Percentiles rank a stretch among this genome's conserved stretches.
Conservation (phyloP, 2,797 vertebrate species). For the Melopsittacus undulatus region DNA sequence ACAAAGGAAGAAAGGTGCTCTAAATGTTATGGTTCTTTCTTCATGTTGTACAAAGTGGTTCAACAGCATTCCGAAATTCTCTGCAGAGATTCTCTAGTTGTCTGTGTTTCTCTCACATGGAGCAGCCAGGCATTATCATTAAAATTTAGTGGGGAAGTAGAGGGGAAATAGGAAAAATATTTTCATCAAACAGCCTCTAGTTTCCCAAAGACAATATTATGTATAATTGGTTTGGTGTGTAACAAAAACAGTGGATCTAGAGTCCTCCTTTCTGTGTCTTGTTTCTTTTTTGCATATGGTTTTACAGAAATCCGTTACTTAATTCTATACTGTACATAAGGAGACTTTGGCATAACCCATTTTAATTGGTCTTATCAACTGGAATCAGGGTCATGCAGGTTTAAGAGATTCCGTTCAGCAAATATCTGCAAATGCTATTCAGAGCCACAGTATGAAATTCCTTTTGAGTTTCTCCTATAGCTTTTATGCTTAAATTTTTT, state of each 20-base stretch:
- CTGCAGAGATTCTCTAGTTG: background rate
- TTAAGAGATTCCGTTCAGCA: constrained; percentile 38
- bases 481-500: constrained; percentile 26
- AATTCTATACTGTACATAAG: constrained; percentile 47
- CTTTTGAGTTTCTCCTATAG: constrained; percentile 32
- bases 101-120: background rate
- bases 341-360: constrained; percentile 14
- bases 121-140: constrained; percentile 15
- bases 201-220: constrained; percentile 31
- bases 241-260: constrained; percentile 34
- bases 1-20: background rate
- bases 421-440: constrained; percentile 57
- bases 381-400: constrained; percentile 20
- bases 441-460: constrained; percentile 26
- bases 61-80: background rate
- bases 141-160: background rate
- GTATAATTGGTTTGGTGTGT: background rate
- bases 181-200: background rate
- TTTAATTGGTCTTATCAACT: constrained; percentile 64
- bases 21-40: background rate
- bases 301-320: constrained; percentile 50
- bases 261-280: constrained; percentile 18
- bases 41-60: background rate
- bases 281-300: constrained; percentile 38
- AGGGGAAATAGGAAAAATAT: background rate